phyloP scores from a whole-genome alignment of 1,140 invertebrate species.

The Gyrodactylus bullatarudis region DNA sequence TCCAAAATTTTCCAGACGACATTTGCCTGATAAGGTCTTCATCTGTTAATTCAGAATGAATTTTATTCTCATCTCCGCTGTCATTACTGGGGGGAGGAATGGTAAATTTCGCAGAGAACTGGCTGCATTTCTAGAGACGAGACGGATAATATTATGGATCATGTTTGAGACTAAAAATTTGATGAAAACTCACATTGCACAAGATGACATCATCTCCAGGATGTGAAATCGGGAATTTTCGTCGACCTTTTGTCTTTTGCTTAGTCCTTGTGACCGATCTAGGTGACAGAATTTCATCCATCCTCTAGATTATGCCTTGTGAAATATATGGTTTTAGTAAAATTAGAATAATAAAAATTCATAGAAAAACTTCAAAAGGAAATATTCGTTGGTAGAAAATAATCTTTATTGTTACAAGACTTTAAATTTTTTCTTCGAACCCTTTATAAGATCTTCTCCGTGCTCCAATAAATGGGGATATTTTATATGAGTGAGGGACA shows the following conservation, averaged over 20 bases:
- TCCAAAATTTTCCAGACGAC: background rate
- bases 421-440: background rate
- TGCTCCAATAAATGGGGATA: background rate
- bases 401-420: too few species aligned
- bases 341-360: too few species aligned
- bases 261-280: background rate
- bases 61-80: background rate
- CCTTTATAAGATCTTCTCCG: background rate
- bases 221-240: background rate
- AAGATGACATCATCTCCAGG: background rate
- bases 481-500: background rate
- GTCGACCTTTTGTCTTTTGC: background rate
- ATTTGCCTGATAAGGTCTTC: background rate
- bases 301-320: too few species aligned
- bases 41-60: background rate
- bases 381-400: too few species aligned
- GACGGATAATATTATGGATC: too few species aligned
- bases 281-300: background rate
- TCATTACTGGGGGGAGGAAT: background rate
- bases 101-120: background rate
- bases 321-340: too few species aligned
- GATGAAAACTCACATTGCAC: background rate
- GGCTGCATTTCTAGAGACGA: background rate
- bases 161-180: background rate
- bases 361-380: too few species aligned